A percentile compares a stretch with the other conserved stretches of the same genome.
These are phyloP conservation scores for Amiota mariae DNA, from an alignment of 2,888 invertebrate species.

Conservation along the genomic window DNA sequence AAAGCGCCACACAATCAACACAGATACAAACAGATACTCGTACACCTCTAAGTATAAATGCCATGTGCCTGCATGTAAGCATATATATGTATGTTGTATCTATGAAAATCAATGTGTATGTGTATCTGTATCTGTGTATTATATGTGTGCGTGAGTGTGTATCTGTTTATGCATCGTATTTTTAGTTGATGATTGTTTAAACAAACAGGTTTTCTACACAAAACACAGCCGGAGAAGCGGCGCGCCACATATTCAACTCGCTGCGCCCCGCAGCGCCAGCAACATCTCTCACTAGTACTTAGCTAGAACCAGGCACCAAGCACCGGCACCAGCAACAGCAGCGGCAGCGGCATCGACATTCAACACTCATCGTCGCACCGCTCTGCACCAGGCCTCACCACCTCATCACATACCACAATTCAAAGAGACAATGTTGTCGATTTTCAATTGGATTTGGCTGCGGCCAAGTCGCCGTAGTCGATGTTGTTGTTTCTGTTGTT, in stretches of 20 bases:
- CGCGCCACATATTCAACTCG: slow-evolving; percentile 36
- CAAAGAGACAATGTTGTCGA: slow-evolving; percentile 60
- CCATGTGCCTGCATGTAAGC: slow-evolving; percentile 37
- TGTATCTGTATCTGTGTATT: too few relatives aligned
- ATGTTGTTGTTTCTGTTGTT: too few relatives aligned
- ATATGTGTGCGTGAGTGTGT: slow-evolving; percentile 37
- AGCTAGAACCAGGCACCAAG: too few relatives aligned
- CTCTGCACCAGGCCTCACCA: slow-evolving; percentile 10
- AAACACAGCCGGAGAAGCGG: slow-evolving; percentile 43
- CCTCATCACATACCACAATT: slow-evolving; percentile 41
- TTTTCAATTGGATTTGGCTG: slow-evolving; percentile 54
- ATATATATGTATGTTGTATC: slow-evolving; percentile 13
- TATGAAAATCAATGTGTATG: slow-evolving; percentile 13
- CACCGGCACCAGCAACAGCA: neutral
- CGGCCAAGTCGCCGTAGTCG: neutral
- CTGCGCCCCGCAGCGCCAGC: slow-evolving; percentile 53
- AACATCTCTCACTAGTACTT: neutral
- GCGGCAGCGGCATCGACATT: neutral
- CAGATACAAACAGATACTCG: neutral
- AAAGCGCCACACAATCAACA: slow-evolving; percentile 38
- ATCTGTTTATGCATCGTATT: slow-evolving; percentile 56
- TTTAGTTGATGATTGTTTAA: slow-evolving; percentile 68
- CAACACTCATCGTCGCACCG: neutral
- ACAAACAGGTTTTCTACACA: slow-evolving; percentile 66
- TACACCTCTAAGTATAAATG: neutral